Percentiles rank a stretch among this genome's conserved stretches.
These are phyloP conservation scores for Deroplatys truncata DNA, from an alignment of 2,888 invertebrate genomes.

Conservation along the genomic window DNA sequence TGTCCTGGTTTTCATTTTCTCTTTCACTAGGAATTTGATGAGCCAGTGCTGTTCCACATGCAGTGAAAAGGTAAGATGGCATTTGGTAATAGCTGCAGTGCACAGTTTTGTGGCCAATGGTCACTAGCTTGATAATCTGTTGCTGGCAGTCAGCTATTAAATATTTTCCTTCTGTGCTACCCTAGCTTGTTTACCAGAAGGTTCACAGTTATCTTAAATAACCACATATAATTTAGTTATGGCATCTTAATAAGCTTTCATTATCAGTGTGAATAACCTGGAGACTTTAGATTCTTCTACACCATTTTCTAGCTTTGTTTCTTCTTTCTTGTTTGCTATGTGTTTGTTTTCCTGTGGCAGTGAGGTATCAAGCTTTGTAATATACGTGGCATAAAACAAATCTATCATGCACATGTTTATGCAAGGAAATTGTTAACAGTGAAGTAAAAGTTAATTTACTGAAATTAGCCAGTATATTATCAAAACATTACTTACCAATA, in stretches of 20 bases:
- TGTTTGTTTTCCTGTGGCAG: not conserved
- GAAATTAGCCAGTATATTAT: too few species aligned
- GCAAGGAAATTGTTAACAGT: too few species aligned
- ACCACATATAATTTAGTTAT: not conserved
- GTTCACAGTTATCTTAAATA: not conserved
- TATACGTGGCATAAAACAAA: not conserved
- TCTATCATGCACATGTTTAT: not conserved
- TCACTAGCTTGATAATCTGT: not conserved
- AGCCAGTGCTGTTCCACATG: not conserved
- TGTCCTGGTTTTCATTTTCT: not conserved
- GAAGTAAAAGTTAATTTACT: too few species aligned
- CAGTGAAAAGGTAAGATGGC: not conserved
- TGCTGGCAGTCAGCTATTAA: not conserved
- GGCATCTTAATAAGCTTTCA: not conserved
- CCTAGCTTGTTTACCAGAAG: not conserved
- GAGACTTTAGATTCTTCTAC: not conserved
- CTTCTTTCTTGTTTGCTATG: not conserved
- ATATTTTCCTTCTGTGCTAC: not conserved
- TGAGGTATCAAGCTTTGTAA: not conserved
- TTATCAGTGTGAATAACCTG: not conserved
- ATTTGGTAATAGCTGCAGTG: not conserved
- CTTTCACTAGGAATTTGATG: not conserved
- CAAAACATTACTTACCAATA: too few species aligned
- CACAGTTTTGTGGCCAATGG: not conserved
- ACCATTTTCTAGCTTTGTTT: not conserved